Evolutionary conservation across 37 sponge, comb jelly and placozoan genomes (phyloP).

Genomic region (Dysidea cf. avara): DNA sequence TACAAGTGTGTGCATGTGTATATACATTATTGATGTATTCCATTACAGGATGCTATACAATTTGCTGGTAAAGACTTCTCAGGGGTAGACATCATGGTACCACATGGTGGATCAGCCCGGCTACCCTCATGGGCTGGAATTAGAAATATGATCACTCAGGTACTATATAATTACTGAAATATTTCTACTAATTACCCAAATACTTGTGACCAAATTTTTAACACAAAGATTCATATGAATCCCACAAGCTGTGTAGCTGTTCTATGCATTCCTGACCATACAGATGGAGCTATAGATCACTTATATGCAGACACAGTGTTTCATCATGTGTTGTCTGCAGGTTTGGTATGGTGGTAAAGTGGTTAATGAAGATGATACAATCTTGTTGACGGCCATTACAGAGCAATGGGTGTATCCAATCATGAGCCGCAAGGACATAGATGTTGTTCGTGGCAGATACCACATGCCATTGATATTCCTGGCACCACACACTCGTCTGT

Average conservation of each 20-base stretch:
- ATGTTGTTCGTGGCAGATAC: conserved; percentile 61
- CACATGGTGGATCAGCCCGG: conserved; percentile 9
- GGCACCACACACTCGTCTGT: conserved; percentile 39
- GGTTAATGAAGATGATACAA: conserved; percentile 24
- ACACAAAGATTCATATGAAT: background rate
- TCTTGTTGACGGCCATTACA: conserved; percentile 33
- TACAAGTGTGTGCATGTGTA: no score
- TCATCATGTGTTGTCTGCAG: conserved; percentile 20
- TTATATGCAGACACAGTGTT: background rate
- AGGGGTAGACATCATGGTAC: background rate
- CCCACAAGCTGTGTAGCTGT: background rate
- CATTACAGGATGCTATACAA: conserved; percentile 39
- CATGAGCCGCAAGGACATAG: conserved; percentile 54
- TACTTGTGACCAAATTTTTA: background rate
- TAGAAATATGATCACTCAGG: conserved; percentile 74
- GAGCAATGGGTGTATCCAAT: conserved; percentile 79
- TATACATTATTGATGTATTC: background rate
- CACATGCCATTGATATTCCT: conserved; percentile 60
- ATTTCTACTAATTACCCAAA: background rate
- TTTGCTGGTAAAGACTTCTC: conserved; percentile 26
- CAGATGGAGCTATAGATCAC: background rate
- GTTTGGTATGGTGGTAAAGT: conserved; percentile 74
- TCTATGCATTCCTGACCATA: background rate
- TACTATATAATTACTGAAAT: background rate
- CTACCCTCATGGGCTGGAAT: conserved; percentile 75